phyloP scores from a whole-genome alignment of 2,797 vertebrate species.

The Balearica regulorum region DNA sequence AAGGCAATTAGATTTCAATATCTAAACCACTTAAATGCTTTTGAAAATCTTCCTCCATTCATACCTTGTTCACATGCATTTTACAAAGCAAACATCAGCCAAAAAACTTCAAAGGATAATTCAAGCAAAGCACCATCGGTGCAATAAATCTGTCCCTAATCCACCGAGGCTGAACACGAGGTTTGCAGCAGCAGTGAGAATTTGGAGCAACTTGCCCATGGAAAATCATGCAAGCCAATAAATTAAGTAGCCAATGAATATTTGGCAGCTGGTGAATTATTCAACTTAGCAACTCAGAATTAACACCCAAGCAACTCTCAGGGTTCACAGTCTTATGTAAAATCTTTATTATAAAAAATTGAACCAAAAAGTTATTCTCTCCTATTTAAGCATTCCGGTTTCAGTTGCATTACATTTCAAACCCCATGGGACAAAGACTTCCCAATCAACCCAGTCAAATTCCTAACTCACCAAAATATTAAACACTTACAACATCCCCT shows the following conservation, averaged over 20 bases:
- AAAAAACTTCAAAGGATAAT: not conserved
- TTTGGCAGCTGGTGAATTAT: not conserved
- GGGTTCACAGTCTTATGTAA: fast-evolving
- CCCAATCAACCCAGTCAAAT: not conserved
- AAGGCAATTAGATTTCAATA: not conserved
- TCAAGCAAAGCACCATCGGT: not conserved
- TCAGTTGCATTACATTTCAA: not conserved
- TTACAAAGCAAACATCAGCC: not conserved
- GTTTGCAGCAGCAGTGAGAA: not conserved
- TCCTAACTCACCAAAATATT: not conserved
- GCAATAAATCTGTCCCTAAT: not conserved
- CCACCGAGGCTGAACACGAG: not conserved
- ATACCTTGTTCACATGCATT: not conserved
- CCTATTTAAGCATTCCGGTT: not conserved
- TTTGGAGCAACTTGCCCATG: not conserved
- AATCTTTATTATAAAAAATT: not conserved
- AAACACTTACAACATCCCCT: fast-evolving
- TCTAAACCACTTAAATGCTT: not conserved
- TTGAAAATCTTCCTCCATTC: not conserved
- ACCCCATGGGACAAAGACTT: not conserved
- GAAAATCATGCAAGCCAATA: not conserved
- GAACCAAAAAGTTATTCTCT: not conserved
- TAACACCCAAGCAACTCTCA: not conserved
- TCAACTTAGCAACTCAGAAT: not conserved
- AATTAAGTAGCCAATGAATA: no score